phyloP scores from a whole-genome alignment of 2,888 invertebrate species.

The Drosophila nr. perissopoda region DNA sequence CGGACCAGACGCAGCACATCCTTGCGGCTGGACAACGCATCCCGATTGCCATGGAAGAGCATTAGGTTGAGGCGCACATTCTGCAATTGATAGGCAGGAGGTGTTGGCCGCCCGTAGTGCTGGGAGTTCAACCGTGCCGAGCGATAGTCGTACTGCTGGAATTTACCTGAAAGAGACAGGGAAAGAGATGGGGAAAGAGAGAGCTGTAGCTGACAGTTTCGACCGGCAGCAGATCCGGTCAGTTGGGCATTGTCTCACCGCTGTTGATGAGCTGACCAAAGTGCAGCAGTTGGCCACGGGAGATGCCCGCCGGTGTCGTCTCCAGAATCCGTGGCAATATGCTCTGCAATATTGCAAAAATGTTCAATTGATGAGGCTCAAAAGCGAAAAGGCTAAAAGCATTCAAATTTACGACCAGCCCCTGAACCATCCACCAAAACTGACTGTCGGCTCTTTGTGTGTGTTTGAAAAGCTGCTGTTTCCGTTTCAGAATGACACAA shows the following conservation, averaged over 20 bases:
- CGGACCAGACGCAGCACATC: slow-evolving; percentile 73
- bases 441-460: slow-evolving; percentile 24
- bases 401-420: slow-evolving; percentile 57
- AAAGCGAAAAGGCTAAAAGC: slow-evolving; percentile 35
- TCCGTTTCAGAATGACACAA: slow-evolving; percentile 67
- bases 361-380: slow-evolving; percentile 43
- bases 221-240: background rate
- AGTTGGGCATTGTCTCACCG: slow-evolving; percentile 64
- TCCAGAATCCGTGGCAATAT: slow-evolving; percentile 81
- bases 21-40: slow-evolving; percentile 63
- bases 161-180: slow-evolving; percentile 68
- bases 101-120: slow-evolving; percentile 74
- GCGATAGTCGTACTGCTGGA: slow-evolving; percentile 81
- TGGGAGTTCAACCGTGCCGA: slow-evolving; percentile 72
- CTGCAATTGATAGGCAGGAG: slow-evolving; percentile 78
- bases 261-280: slow-evolving; percentile 83
- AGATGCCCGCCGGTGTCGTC: slow-evolving; percentile 83
- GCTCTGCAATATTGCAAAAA: slow-evolving; percentile 55
- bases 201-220: slow-evolving; percentile 5
- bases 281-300: slow-evolving; percentile 81
- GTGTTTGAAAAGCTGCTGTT: slow-evolving; percentile 56
- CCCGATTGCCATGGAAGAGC: slow-evolving; percentile 80
- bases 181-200: background rate
- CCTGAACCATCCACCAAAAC: slow-evolving; percentile 14
- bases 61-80: slow-evolving; percentile 80